A percentile compares a stretch with the other conserved stretches of the same genome.
Conservation (phyloP, 2,888 invertebrate genomes). For the Adelphocoris suturalis region DNA sequence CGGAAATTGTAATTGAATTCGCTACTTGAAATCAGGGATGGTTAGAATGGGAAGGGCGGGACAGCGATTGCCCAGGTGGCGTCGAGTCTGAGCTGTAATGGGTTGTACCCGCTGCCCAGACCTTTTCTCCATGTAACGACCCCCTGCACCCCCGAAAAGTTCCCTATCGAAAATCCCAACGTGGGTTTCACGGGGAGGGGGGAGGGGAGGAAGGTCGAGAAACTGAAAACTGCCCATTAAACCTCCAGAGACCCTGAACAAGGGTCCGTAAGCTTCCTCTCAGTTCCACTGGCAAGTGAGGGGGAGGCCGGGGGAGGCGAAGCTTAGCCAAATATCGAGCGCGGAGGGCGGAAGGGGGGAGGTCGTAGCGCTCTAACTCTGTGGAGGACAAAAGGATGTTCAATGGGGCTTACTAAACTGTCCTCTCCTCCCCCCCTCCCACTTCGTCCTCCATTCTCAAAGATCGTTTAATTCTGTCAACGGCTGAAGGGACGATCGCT, state of each 20-base stretch:
- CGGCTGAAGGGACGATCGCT: background rate
- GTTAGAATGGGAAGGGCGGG: background rate
- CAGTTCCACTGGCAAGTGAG: background rate
- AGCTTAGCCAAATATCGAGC: constrained; percentile 43
- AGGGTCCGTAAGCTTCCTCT: constrained; percentile 17
- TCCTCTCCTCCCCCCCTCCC: background rate
- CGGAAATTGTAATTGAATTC: too few species aligned
- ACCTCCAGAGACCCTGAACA: background rate
- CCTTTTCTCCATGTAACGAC: background rate
- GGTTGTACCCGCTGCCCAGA: background rate
- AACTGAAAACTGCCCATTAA: constrained; percentile 50
- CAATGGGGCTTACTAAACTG: constrained; percentile 49
- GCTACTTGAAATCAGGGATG: background rate
- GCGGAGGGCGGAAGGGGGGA: background rate
- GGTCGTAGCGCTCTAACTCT: constrained; percentile 4
- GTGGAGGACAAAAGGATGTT: constrained; percentile 47
- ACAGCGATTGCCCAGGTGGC: background rate
- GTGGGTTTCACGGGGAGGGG: background rate
- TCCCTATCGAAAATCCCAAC: constrained; percentile 26
- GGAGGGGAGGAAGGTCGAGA: background rate
- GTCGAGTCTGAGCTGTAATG: background rate
- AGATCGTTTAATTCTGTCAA: constrained; percentile 43
- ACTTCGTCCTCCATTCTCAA: background rate
- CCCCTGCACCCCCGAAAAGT: background rate
- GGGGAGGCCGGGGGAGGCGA: background rate